Conservation (phyloP, 2,113 vertebrate species). For the Platanista minor region DNA sequence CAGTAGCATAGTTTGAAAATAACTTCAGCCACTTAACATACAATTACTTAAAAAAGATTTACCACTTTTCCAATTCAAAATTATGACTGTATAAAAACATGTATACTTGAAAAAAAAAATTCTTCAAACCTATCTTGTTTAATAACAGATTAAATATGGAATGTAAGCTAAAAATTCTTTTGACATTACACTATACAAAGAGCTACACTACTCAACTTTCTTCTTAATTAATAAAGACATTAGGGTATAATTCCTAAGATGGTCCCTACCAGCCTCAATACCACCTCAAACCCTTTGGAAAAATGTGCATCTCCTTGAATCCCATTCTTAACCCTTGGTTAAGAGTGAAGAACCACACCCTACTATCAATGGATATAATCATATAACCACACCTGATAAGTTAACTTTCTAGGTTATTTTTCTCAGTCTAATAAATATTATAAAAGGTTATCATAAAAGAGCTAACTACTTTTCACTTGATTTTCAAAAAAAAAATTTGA, state of each 20-base stretch:
- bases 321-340: background rate
- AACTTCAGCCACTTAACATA: background rate
- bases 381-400: background rate
- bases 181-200: background rate
- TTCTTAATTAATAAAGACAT: background rate
- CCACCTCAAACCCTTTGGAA: background rate
- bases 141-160: background rate
- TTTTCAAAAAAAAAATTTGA: slow-evolving; percentile 19
- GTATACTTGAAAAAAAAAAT: background rate
- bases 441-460: background rate
- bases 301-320: background rate
- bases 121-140: background rate
- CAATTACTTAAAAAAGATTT: background rate
- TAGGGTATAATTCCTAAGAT: background rate
- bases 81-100: background rate
- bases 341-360: background rate
- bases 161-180: background rate
- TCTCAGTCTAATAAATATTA: background rate
- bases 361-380: background rate
- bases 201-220: background rate
- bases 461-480: background rate
- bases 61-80: background rate
- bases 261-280: background rate
- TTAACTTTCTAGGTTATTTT: background rate
- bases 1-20: background rate